A percentile compares a stretch with the other conserved stretches of the same genome.
Evolutionary conservation across 2,113 vertebrate species (phyloP).

Genomic region (Ceyx margarethae): DNA sequence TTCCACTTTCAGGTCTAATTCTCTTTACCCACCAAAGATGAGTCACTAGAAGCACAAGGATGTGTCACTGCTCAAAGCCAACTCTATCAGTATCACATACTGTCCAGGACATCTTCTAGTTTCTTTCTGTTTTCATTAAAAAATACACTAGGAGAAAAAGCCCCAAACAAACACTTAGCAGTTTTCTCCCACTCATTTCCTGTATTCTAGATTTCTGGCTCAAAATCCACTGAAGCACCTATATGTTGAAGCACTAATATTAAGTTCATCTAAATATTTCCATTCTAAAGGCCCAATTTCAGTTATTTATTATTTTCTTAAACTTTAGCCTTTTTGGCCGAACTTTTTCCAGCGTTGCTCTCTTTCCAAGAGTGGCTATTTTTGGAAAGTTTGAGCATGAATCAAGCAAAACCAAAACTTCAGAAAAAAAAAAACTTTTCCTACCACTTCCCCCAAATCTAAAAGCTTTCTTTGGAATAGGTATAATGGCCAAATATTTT

Average conservation of each 20-base stretch:
- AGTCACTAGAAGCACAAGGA: conserved; percentile 16
- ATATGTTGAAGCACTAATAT: background rate
- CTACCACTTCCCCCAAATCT: conserved; percentile 16
- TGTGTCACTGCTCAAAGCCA: background rate
- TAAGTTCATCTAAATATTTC: conserved; percentile 52
- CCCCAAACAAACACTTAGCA: background rate
- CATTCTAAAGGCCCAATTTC: conserved; percentile 40
- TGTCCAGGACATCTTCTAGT: background rate
- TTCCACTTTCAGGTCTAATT: background rate
- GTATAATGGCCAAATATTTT: background rate
- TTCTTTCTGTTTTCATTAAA: conserved; percentile 23
- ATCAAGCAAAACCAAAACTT: conserved; percentile 2
- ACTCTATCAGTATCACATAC: background rate
- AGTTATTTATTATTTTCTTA: conserved; percentile 55
- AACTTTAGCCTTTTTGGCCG: conserved; percentile 60
- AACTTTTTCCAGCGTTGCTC: conserved; percentile 28
- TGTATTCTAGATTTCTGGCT: background rate
- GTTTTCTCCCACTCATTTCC: conserved; percentile 30
- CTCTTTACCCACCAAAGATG: background rate
- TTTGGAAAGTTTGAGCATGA: conserved; percentile 36
- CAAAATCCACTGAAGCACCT: background rate
- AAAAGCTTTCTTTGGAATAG: background rate
- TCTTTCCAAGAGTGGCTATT: conserved; percentile 50
- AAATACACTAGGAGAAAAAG: background rate
- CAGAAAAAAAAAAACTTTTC: conserved; percentile 16